Conservation (phyloP, 2,113 vertebrate genomes). For the Cyphomyrus plagiostoma region DNA sequence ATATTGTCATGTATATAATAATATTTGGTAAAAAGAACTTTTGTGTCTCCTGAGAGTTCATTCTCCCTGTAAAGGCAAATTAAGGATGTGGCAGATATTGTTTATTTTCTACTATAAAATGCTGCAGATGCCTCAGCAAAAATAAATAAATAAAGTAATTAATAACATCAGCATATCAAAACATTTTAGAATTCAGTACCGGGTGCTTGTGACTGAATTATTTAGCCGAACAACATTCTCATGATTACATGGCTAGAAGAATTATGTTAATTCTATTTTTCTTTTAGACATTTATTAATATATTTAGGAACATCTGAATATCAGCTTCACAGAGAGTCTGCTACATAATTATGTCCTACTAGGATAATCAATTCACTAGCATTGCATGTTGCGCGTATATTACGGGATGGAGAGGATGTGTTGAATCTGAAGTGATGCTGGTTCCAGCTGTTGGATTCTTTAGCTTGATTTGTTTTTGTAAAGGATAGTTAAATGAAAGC, state of each 20-base stretch:
- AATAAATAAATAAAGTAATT: not conserved
- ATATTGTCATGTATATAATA: not conserved
- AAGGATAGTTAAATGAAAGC: not conserved
- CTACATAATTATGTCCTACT: not conserved
- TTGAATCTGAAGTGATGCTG: not conserved
- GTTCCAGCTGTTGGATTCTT: not conserved
- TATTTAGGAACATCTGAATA: not conserved
- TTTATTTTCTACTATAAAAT: slow-evolving; percentile 5
- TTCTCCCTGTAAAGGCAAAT: not conserved
- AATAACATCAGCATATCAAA: not conserved
- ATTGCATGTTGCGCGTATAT: not conserved
- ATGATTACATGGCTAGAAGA: slow-evolving; percentile 9
- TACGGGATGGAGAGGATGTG: not conserved
- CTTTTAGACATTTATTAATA: not conserved
- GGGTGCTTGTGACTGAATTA: not conserved
- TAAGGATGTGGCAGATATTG: not conserved
- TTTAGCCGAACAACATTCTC: not conserved
- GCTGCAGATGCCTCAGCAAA: not conserved
- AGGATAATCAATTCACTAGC: not conserved
- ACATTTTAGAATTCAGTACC: not conserved
- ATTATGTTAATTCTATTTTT: slow-evolving; percentile 6
- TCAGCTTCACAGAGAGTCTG: not conserved
- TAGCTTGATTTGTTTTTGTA: not conserved
- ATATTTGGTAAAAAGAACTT: not conserved
- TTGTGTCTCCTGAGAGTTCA: not conserved